Evolutionary conservation across 2,113 vertebrate genomes (phyloP).

Genomic region (Phrynosoma platyrhinos): DNA sequence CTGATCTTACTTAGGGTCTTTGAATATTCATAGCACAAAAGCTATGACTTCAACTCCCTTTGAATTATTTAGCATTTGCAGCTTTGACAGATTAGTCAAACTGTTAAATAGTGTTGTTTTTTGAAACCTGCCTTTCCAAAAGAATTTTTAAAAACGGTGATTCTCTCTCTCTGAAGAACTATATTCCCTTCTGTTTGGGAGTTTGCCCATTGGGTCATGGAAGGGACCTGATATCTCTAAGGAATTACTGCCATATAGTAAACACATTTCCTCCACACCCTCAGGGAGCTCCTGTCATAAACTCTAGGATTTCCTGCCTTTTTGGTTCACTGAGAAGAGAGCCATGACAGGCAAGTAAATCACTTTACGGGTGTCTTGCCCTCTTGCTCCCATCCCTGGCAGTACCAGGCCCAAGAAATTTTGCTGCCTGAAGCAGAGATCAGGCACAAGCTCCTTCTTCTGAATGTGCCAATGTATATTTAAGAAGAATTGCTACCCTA

Average conservation of each 20-base stretch:
- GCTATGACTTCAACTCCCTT: neutral
- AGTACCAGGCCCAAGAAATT: neutral
- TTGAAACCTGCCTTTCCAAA: constrained; percentile 3
- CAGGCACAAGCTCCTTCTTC: too few relatives aligned
- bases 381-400: neutral
- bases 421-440: neutral
- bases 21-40: neutral
- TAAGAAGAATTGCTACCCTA: neutral
- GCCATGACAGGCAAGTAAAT: neutral
- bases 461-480: neutral
- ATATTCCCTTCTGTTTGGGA: neutral
- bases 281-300: neutral
- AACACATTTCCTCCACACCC: constrained; percentile 7
- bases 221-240: neutral
- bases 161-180: neutral
- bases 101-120: neutral
- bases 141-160: neutral
- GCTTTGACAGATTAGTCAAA: constrained; percentile 2
- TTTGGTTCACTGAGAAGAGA: neutral
- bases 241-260: constrained; percentile 1
- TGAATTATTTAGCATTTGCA: neutral
- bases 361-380: neutral
- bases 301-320: constrained; percentile 18
- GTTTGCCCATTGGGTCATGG: neutral
- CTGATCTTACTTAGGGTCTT: neutral